Evolutionary conservation across 2,113 vertebrate genomes (phyloP), one percentile per base, ranked within the genome.

Genomic region (Nothocercus julius): DNA sequence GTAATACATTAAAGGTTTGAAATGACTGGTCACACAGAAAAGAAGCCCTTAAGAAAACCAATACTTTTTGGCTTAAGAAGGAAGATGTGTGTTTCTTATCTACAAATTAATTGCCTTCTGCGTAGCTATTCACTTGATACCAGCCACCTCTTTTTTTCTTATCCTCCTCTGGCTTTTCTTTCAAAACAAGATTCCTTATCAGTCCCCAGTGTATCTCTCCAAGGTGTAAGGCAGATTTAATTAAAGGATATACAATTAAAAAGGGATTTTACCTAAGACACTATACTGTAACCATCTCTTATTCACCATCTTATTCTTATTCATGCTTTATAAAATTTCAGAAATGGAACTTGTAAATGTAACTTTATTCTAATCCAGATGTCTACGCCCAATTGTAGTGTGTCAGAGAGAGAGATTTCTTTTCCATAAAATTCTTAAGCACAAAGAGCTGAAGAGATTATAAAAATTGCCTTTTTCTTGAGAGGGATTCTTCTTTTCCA

Each of bases 181-280:
- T 45, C 69, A 75, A 83, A 95, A 88, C 47, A 68, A 82, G 87
- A 88, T 90, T 82, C n/a, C 28, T 89, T 88, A 96, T 91, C 80
- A 85, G 27, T 88, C 88, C 54, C 25, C 9, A 44, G 24, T 76
- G 77, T 27, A 64, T 91, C 92, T 87, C 77, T 66, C 49, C 40
- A 69, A 86, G 62, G 76, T 91, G 58, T 56, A 69, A 34, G 45
- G 28, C 45, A 90, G 73, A 77, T 59, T 25, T 85, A 94, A 88
- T 91, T 92, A 95, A 94, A 89, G 11, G 13, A n/a, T 66, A 9
- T 70, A 49, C n/a, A 76, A 87, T 95, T 92, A 94, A 94, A 84
- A 96, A 93, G 45, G 47, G 18, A 88, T 93, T 90, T 62, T 28
- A 72, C 64, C 22, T 90, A 69, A 93, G 89, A 82, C 92, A 86